These are phyloP conservation scores for Halictus rubicundus DNA, from an alignment of 1,140 invertebrate genomes.

Conservation along the genomic window DNA sequence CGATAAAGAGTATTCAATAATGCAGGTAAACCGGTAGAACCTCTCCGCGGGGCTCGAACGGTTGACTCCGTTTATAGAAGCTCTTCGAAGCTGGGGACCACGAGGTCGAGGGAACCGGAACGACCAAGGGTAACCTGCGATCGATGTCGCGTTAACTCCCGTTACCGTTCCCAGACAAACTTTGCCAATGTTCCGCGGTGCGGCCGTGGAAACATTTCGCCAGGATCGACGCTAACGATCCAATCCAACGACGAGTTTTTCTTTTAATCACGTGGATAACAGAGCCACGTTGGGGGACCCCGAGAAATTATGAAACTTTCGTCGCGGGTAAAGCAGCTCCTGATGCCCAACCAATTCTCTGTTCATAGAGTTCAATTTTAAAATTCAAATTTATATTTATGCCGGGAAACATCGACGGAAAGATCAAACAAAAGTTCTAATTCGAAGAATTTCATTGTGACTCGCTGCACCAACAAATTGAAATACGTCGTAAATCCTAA, in stretches of 20 bases:
- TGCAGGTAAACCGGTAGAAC: slow-evolving; percentile 37
- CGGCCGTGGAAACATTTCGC: not conserved
- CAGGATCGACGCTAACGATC: not conserved
- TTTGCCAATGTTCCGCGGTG: slow-evolving; percentile 1
- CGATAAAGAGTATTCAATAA: slow-evolving; percentile 42
- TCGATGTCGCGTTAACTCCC: slow-evolving; percentile 41
- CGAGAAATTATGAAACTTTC: too few species aligned
- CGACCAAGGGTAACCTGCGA: slow-evolving; percentile 18
- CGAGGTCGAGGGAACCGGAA: not conserved
- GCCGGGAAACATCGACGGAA: too few species aligned
- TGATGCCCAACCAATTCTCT: too few species aligned
- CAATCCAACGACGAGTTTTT: not conserved
- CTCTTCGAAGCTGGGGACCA: not conserved
- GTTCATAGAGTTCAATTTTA: too few species aligned
- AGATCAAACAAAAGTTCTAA: too few species aligned
- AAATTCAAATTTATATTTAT: too few species aligned
- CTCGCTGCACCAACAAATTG: too few species aligned
- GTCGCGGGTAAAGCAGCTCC: too few species aligned
- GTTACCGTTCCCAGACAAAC: slow-evolving; percentile 21
- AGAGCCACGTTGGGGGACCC: too few species aligned
- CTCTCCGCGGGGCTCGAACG: slow-evolving; percentile 17
- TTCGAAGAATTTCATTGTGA: too few species aligned
- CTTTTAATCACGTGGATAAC: too few species aligned
- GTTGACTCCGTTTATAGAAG: slow-evolving; percentile 33
- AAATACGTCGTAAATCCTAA: too few species aligned